phyloP scores from a whole-genome alignment of 2,888 invertebrate genomes.

The Epinotia demarniana region DNA sequence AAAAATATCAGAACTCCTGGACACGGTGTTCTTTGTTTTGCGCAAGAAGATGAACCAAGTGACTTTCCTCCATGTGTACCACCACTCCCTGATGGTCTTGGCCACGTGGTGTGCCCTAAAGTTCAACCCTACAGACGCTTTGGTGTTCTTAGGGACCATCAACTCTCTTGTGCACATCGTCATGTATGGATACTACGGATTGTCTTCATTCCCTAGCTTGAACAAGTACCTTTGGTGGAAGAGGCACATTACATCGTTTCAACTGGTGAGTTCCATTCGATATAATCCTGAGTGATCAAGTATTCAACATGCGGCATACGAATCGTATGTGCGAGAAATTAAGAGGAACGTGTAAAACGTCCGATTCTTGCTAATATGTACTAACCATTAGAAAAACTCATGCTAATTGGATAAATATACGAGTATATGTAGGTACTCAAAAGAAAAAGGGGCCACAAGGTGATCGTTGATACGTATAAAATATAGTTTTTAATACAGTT shows the following conservation, averaged over 20 bases:
- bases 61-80: conserved; percentile 92
- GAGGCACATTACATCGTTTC: conserved; percentile 88
- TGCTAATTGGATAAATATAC: too few species aligned
- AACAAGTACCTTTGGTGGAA: conserved; percentile 90
- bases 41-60: conserved; percentile 90
- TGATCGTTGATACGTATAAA: too few species aligned
- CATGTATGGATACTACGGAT: conserved; percentile 89
- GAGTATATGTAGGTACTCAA: too few species aligned
- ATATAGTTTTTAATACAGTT: too few species aligned
- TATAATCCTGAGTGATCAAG: too few species aligned
- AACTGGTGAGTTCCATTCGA: conserved; percentile 80
- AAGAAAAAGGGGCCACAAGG: too few species aligned
- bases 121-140: conserved; percentile 88
- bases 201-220: conserved; percentile 86
- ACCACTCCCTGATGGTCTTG: conserved; percentile 88
- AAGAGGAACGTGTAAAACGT: too few species aligned
- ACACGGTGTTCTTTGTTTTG: conserved; percentile 92
- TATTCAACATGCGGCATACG: too few species aligned
- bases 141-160: conserved; percentile 85
- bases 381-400: too few species aligned
- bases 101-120: conserved; percentile 88
- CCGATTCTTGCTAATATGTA: too few species aligned
- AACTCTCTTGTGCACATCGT: conserved; percentile 88
- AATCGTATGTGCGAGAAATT: too few species aligned
- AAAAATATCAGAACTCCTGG: conserved; percentile 88